Evolutionary conservation across 2,113 vertebrate species (phyloP).

Genomic region (Collichthys lucidus): DNA sequence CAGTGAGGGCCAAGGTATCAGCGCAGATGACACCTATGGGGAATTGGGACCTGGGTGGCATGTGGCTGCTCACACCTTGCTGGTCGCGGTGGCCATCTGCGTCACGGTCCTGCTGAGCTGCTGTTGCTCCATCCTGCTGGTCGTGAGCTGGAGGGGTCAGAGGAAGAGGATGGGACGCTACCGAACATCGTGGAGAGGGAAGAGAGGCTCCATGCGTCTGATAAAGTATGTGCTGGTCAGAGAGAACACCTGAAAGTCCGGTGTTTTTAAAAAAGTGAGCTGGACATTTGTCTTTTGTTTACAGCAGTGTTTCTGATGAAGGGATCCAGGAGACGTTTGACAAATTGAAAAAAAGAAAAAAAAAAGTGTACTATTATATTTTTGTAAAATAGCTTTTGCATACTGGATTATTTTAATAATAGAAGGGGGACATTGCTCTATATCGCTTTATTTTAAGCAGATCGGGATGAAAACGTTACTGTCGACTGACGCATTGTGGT

Average conservation of each 20-base stretch:
- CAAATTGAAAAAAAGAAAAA: background rate
- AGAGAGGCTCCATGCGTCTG: slow-evolving; percentile 77
- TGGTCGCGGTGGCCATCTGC: slow-evolving; percentile 84
- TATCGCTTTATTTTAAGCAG: slow-evolving; percentile 13
- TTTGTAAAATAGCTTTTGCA: background rate
- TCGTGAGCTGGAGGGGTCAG: slow-evolving; percentile 80
- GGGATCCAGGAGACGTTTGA: slow-evolving; percentile 1
- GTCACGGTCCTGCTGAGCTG: slow-evolving; percentile 84
- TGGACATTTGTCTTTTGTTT: background rate
- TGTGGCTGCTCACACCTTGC: slow-evolving; percentile 74
- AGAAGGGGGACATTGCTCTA: background rate
- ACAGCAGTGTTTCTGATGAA: background rate
- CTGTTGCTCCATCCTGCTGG: slow-evolving; percentile 84
- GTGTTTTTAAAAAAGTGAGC: background rate
- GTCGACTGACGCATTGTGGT: background rate
- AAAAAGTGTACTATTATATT: background rate
- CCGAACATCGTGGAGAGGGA: slow-evolving; percentile 75
- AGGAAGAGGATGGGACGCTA: slow-evolving; percentile 85
- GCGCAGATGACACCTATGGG: slow-evolving; percentile 31
- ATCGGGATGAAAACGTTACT: background rate
- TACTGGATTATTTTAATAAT: slow-evolving; percentile 3
- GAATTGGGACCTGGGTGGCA: slow-evolving; percentile 71
- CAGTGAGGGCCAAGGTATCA: slow-evolving; percentile 26
- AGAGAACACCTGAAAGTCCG: slow-evolving; percentile 75
- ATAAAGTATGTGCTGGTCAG: slow-evolving; percentile 82